Evolutionary conservation across 2,888 invertebrate species (phyloP).

Genomic region (Anthophora plumipes): DNA sequence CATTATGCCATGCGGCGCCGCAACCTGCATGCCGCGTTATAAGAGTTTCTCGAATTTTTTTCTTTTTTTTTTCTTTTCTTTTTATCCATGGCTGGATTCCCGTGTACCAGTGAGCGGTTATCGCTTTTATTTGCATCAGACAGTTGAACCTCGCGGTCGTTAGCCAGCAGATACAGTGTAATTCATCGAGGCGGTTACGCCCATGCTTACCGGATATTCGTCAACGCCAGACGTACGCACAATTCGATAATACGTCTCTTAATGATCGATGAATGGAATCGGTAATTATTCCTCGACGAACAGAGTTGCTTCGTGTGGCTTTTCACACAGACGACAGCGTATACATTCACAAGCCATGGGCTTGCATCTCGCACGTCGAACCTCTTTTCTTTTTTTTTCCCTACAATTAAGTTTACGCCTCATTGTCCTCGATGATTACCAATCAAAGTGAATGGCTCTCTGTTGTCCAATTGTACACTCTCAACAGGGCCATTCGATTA

Average conservation of each 20-base stretch:
- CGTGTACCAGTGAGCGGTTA: conserved; percentile 38
- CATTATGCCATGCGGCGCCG: conserved; percentile 7
- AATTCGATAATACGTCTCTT: conserved; percentile 73
- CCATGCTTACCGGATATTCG: conserved; percentile 61
- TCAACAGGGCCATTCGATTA: conserved; percentile 12
- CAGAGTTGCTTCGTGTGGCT: conserved; percentile 42
- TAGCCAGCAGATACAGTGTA: conserved; percentile 56
- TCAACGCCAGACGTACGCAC: conserved; percentile 53
- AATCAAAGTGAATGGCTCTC: conserved; percentile 22
- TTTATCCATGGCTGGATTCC: conserved; percentile 32
- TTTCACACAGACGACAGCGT: conserved; percentile 41
- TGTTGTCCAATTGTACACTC: conserved; percentile 15
- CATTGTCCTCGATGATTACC: conserved; percentile 56
- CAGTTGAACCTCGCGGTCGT: conserved; percentile 54
- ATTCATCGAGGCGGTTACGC: conserved; percentile 63
- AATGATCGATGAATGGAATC: conserved; percentile 79
- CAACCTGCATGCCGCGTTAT: background rate
- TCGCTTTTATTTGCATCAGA: conserved; percentile 58
- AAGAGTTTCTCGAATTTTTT: conserved; percentile 5
- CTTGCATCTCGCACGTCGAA: conserved; percentile 38
- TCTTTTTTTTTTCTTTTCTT: background rate
- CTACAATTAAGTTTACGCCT: conserved; percentile 49
- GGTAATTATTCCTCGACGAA: conserved; percentile 71
- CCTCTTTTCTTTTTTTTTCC: conserved; percentile 56
- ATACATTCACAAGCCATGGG: conserved; percentile 35